phyloP scores from a whole-genome alignment of 2,113 vertebrate species.

The Varanus salvator region DNA sequence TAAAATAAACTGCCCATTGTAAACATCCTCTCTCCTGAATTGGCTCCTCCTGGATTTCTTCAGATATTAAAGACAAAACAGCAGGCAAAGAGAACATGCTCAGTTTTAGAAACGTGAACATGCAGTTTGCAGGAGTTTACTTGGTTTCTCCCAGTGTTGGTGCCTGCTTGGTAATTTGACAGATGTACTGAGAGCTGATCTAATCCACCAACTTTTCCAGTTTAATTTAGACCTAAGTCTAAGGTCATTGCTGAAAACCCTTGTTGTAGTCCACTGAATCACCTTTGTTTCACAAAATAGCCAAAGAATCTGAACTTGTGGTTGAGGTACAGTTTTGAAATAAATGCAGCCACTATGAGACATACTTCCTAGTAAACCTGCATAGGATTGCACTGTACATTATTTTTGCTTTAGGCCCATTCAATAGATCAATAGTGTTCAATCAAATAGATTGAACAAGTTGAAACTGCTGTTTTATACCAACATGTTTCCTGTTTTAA shows the following conservation, averaged over 20 bases:
- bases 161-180: slow-evolving; percentile 42
- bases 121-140: slow-evolving; percentile 45
- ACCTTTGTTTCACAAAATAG: not conserved
- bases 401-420: not conserved
- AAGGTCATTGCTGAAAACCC: slow-evolving; percentile 8
- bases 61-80: slow-evolving; percentile 8
- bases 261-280: slow-evolving; percentile 10
- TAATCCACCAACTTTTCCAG: slow-evolving; percentile 13
- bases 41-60: not conserved
- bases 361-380: too few species aligned
- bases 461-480: too few species aligned
- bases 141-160: slow-evolving; percentile 50
- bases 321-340: not conserved
- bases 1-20: slow-evolving; percentile 36
- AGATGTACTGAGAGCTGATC: not conserved
- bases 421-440: too few species aligned
- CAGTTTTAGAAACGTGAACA: slow-evolving; percentile 35
- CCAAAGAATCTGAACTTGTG: slow-evolving; percentile 7
- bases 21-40: slow-evolving; percentile 21
- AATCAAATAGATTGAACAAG: too few species aligned
- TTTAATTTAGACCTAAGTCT: slow-evolving; percentile 18
- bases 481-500: too few species aligned
- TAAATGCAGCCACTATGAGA: too few species aligned
- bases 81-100: slow-evolving; percentile 37
- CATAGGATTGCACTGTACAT: too few species aligned